Evolutionary conservation across 1,140 invertebrate genomes (phyloP).

Genomic region (Hesperophylax magnus): DNA sequence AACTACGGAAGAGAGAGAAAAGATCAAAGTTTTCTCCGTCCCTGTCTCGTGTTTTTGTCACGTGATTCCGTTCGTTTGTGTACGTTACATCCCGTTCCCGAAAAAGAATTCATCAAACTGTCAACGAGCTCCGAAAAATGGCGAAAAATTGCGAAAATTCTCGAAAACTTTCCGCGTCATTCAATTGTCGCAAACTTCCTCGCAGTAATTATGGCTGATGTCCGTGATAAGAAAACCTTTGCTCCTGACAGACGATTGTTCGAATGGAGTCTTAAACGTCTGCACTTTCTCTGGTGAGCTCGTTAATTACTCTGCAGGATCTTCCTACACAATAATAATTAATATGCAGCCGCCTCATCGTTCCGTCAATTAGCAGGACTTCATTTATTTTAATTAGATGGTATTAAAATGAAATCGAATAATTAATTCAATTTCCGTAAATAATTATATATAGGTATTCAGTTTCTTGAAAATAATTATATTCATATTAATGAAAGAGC

Average conservation of each 20-base stretch:
- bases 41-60: constrained; percentile 31
- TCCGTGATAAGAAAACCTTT: constrained; percentile 1
- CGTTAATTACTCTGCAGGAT: neutral
- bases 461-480: too few species aligned
- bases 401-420: too few species aligned
- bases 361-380: too few species aligned
- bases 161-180: constrained; percentile 33
- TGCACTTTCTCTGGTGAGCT: neutral
- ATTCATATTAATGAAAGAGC: too few species aligned
- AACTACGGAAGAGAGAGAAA: neutral
- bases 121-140: constrained; percentile 33
- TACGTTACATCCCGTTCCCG: constrained; percentile 42
- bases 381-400: too few species aligned
- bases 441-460: too few species aligned
- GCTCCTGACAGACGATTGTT: constrained; percentile 36
- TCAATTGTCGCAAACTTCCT: constrained; percentile 36
- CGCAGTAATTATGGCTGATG: constrained; percentile 28
- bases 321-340: too few species aligned
- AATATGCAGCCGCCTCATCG: too few species aligned
- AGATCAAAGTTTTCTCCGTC: constrained; percentile 27
- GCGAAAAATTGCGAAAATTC: constrained; percentile 22
- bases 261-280: constrained; percentile 7
- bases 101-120: constrained; percentile 52
- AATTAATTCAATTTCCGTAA: too few species aligned
- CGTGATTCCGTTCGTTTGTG: constrained; percentile 46